A percentile compares a stretch with the other conserved stretches of the same genome.
These are phyloP conservation scores for Zygaena filipendulae DNA, from an alignment of 2,888 invertebrate species.

Conservation along the genomic window DNA sequence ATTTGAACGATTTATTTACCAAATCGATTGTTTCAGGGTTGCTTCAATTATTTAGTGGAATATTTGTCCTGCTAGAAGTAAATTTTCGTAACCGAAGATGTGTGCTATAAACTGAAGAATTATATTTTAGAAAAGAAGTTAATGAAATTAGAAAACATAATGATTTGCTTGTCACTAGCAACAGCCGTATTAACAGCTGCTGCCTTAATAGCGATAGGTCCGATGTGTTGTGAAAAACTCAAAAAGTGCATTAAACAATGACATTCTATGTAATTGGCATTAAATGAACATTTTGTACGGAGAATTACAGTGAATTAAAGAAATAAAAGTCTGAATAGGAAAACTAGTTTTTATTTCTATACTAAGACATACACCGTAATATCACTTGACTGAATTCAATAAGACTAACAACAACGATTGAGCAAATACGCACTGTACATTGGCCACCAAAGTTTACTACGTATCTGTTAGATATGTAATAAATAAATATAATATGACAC, in stretches of 20 bases:
- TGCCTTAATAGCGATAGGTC: background rate
- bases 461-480: slow-evolving; percentile 22
- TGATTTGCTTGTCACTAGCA: background rate
- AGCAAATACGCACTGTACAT: slow-evolving; percentile 40
- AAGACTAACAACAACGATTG: slow-evolving; percentile 42
- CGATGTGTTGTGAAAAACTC: background rate
- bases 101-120: no score
- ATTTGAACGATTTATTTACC: no score
- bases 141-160: slow-evolving; percentile 6
- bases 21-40: no score
- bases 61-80: no score
- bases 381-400: slow-evolving; percentile 62
- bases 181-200: background rate
- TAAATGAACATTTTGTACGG: slow-evolving; percentile 7
- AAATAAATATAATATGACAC: slow-evolving; percentile 56
- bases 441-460: slow-evolving; percentile 18
- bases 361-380: slow-evolving; percentile 65
- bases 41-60: no score
- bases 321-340: slow-evolving; percentile 29
- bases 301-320: slow-evolving; percentile 18
- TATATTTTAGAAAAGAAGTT: no score
- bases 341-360: slow-evolving; percentile 46
- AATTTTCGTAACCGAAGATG: no score
- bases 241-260: background rate
- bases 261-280: no score